phyloP scores from a whole-genome alignment of 2,797 vertebrate genomes.

The Chiroxiphia lanceolata region DNA sequence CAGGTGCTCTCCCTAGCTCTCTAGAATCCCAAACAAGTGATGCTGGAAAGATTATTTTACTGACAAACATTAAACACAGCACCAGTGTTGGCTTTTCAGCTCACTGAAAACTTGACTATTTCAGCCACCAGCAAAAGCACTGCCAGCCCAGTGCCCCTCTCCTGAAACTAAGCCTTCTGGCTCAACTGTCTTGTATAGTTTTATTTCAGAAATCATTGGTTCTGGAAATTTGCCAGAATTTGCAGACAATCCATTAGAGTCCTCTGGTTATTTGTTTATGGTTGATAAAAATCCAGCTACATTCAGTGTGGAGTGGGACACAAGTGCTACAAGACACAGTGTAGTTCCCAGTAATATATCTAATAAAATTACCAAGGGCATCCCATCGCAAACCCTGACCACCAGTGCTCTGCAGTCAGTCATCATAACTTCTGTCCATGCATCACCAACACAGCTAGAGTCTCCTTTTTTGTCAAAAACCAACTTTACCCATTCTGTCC shows the following conservation, averaged over 20 bases:
- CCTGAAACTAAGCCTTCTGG: slow-evolving; percentile 2
- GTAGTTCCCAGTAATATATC: neutral
- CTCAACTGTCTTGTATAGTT: neutral
- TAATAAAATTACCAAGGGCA: slow-evolving; percentile 10
- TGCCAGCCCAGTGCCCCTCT: neutral
- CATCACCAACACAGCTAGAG: slow-evolving; percentile 58
- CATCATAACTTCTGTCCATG: slow-evolving; percentile 60
- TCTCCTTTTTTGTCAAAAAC: slow-evolving; percentile 64
- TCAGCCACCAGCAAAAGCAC: slow-evolving; percentile 1
- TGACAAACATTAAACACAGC: neutral
- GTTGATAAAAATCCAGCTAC: slow-evolving; percentile 14
- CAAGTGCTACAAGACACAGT: neutral
- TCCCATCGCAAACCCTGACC: slow-evolving; percentile 45
- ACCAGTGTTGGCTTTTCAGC: slow-evolving; percentile 8
- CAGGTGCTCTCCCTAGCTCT: neutral
- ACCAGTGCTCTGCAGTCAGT: slow-evolving; percentile 58
- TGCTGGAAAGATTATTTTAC: neutral
- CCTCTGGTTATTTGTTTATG: slow-evolving; percentile 1
- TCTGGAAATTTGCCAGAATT: slow-evolving; percentile 13
- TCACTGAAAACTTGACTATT: slow-evolving; percentile 28
- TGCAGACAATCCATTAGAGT: neutral
- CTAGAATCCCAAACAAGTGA: neutral
- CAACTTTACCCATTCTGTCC: slow-evolving; percentile 80
- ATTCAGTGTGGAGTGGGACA: slow-evolving; percentile 25
- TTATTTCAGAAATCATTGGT: neutral